Percentiles rank a stretch among this genome's conserved stretches.
phyloP scores from a whole-genome alignment of 2,113 vertebrate genomes.

The Paramisgurnus dabryanus region DNA sequence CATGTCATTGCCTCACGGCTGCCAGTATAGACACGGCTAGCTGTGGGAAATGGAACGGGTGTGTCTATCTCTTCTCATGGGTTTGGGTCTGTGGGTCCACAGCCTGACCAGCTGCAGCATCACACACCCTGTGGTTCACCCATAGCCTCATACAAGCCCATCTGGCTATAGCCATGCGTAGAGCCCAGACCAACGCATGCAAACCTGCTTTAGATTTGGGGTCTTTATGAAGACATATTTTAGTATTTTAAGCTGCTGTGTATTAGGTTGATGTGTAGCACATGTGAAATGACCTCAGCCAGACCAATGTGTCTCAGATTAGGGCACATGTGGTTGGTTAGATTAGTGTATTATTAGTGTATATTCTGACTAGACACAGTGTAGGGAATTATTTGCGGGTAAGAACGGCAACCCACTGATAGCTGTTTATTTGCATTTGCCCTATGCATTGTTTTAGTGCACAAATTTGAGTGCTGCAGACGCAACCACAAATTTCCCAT shows the following conservation, averaged over 20 bases:
- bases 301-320: constrained; percentile 13
- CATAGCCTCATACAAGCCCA: constrained; percentile 37
- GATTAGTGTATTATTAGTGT: background rate
- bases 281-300: constrained; percentile 39
- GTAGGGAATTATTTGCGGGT: too few relatives aligned
- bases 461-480: too few relatives aligned
- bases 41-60: constrained; percentile 49
- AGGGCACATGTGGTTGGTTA: constrained; percentile 4
- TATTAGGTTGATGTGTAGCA: constrained; percentile 36
- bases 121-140: constrained; percentile 54
- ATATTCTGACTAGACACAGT: too few relatives aligned
- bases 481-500: too few relatives aligned
- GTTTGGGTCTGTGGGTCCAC: constrained; percentile 45
- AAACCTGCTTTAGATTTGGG: constrained; percentile 41
- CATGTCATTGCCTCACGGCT: constrained; percentile 41
- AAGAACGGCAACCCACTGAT: too few relatives aligned
- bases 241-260: constrained; percentile 44
- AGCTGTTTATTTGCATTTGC: too few relatives aligned
- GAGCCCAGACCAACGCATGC: constrained; percentile 14
- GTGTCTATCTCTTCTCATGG: constrained; percentile 34
- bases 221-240: constrained; percentile 38
- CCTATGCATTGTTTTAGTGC: too few relatives aligned
- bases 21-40: constrained; percentile 41
- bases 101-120: constrained; percentile 48
- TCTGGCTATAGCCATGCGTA: constrained; percentile 23